A percentile compares a stretch with the other conserved stretches of the same genome.
Conservation (phyloP, 2,888 invertebrate species). For the Apodemia duryi region DNA sequence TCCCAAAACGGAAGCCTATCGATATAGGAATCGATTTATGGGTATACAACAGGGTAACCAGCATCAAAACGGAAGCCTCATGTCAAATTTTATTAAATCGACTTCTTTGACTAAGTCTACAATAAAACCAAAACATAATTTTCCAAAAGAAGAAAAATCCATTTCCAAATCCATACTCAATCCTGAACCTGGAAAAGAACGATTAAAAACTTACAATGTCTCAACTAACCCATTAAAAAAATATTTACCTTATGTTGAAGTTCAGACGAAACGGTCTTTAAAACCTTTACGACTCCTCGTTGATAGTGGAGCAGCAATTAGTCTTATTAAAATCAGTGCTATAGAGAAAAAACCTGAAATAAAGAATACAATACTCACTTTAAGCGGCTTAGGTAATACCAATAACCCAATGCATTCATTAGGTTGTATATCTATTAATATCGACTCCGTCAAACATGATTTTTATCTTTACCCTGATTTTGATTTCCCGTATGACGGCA, state of each 20-base stretch:
- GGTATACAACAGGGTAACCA: too few species aligned
- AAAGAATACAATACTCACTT: neutral
- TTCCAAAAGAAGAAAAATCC: too few species aligned
- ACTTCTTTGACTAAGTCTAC: neutral
- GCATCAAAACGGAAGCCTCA: too few species aligned
- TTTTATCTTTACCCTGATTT: constrained; percentile 5
- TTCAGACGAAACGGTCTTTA: neutral
- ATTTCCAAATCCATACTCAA: neutral
- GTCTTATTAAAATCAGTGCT: neutral
- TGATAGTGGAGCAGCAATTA: neutral
- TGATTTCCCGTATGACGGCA: constrained; percentile 17
- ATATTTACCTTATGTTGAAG: neutral
- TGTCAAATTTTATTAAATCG: neutral
- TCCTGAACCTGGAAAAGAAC: neutral
- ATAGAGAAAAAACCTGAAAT: neutral
- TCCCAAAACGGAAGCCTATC: neutral
- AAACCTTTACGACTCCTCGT: neutral
- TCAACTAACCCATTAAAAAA: neutral
- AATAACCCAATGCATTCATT: constrained; percentile 18
- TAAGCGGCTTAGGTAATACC: neutral
- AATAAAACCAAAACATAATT: too few species aligned
- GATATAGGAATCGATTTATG: too few species aligned
- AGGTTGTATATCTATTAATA: neutral
- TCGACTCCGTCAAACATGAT: neutral
- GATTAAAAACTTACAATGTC: neutral